Evolutionary conservation across 2,888 invertebrate genomes (phyloP).

Genomic region (Fragum whitleyi): DNA sequence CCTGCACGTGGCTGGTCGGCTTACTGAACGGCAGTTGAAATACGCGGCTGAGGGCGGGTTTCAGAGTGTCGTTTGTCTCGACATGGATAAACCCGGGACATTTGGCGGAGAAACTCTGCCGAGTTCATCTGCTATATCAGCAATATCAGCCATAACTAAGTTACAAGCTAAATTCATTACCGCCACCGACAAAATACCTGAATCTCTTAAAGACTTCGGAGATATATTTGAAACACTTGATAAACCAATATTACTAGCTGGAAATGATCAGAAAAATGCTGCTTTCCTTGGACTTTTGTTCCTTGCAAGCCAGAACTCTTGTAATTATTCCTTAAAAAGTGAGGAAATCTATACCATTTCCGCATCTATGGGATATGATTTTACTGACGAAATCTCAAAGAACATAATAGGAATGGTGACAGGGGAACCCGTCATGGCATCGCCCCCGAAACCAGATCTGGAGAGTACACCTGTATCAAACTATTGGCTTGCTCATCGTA

Average conservation of each 20-base stretch:
- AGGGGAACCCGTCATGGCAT: neutral
- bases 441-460: conserved; percentile 4
- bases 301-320: neutral
- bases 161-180: neutral
- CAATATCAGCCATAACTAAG: neutral
- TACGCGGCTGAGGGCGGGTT: conserved; percentile 23
- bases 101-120: conserved; percentile 17
- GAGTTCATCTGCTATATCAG: neutral
- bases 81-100: neutral
- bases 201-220: neutral
- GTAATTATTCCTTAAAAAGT: neutral
- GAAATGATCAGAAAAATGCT: neutral
- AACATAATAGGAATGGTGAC: neutral
- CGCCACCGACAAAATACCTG: neutral
- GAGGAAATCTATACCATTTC: neutral
- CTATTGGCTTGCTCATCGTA: conserved; percentile 26
- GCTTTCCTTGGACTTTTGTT: conserved; percentile 13
- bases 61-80: conserved; percentile 19
- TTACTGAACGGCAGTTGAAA: conserved; percentile 22
- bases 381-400: conserved; percentile 6
- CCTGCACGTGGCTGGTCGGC: conserved; percentile 17
- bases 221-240: neutral
- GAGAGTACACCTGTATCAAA: neutral
- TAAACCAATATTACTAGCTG: neutral
- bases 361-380: conserved; percentile 18